Evolutionary conservation across 1,140 invertebrate genomes (phyloP).

Genomic region (Cydia strobilella): DNA sequence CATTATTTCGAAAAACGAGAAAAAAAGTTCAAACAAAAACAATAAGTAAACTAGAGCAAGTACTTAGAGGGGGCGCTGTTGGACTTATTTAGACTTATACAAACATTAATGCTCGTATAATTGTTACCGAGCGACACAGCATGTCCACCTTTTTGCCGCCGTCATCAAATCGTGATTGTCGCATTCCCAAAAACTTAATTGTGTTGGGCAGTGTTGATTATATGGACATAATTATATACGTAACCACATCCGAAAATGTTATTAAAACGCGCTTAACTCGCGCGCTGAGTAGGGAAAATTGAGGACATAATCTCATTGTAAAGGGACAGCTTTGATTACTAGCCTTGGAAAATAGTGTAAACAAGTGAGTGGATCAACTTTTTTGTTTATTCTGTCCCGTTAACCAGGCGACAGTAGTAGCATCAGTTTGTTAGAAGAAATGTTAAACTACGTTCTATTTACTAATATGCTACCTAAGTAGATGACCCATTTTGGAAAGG

Average conservation of each 20-base stretch:
- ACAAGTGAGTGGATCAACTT: not conserved
- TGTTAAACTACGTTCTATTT: no score
- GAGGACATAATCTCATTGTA: slow-evolving; percentile 26
- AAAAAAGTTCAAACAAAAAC: no score
- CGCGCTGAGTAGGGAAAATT: slow-evolving; percentile 43
- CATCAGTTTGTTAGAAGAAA: no score
- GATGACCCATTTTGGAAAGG: no score
- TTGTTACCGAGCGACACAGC: slow-evolving; percentile 47
- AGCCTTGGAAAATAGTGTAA: slow-evolving; percentile 1
- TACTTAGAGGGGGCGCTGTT: no score
- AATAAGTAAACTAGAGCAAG: no score
- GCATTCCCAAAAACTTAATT: slow-evolving; percentile 76
- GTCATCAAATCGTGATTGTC: slow-evolving; percentile 78
- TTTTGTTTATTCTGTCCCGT: no score
- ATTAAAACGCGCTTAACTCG: slow-evolving; percentile 77
- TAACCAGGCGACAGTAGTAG: no score
- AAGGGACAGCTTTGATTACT: slow-evolving; percentile 10
- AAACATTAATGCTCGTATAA: slow-evolving; percentile 40
- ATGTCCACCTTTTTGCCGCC: slow-evolving; percentile 65
- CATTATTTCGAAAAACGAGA: no score
- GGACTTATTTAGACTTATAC: not conserved
- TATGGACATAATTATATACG: slow-evolving; percentile 74
- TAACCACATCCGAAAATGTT: slow-evolving; percentile 68
- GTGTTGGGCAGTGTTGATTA: slow-evolving; percentile 72
- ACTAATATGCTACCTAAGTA: no score